Conservation (phyloP, 2,888 invertebrate genomes). For the Hofmannophila pseudospretella region DNA sequence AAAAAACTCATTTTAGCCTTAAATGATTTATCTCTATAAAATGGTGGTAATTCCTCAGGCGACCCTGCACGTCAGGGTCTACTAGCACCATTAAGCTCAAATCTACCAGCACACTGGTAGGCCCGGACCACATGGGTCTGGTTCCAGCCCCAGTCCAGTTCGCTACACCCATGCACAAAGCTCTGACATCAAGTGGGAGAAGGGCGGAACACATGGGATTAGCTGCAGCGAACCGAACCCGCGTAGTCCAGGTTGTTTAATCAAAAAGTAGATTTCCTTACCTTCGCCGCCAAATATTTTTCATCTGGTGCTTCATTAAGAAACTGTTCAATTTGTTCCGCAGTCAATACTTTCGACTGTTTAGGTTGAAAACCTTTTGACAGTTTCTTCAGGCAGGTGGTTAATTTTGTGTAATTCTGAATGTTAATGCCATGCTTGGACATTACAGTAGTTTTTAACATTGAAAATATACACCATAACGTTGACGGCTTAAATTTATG, state of each 20-base stretch:
- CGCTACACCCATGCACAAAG: no score
- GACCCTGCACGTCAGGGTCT: no score
- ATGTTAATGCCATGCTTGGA: slow-evolving; percentile 7
- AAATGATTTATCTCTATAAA: no score
- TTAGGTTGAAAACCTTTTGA: slow-evolving; percentile 8
- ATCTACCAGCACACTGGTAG: no score
- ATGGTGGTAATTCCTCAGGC: no score
- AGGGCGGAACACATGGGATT: no score
- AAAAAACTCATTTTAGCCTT: no score
- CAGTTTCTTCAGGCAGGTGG: slow-evolving; percentile 7
- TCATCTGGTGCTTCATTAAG: slow-evolving; percentile 13
- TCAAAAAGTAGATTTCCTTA: neutral
- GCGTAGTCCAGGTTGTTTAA: neutral
- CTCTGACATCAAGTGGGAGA: no score
- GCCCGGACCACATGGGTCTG: no score
- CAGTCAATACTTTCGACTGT: slow-evolving; percentile 10
- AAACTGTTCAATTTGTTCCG: slow-evolving; percentile 11
- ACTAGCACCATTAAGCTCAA: no score
- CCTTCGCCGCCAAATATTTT: slow-evolving; percentile 7
- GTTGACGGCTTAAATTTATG: slow-evolving; percentile 5
- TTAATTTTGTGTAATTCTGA: slow-evolving; percentile 6
- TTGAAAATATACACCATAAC: slow-evolving; percentile 8
- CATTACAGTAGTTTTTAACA: slow-evolving; percentile 6
- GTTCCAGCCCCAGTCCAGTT: no score
- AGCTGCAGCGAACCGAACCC: no score